phyloP scores from a whole-genome alignment of 2,113 vertebrate species.

The Brienomyrus longianalis region DNA sequence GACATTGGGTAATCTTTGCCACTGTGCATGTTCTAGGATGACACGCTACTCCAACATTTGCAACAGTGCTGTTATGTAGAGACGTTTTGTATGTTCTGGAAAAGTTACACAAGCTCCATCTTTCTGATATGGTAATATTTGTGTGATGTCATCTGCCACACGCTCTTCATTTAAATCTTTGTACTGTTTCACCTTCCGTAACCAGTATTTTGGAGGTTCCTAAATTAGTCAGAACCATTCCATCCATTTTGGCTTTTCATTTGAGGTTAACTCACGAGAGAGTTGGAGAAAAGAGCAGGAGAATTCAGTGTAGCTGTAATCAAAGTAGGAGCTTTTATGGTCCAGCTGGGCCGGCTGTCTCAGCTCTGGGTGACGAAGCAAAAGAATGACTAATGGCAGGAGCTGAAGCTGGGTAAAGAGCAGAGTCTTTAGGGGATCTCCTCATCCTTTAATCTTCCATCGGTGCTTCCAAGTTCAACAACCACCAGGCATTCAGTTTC shows the following conservation, averaged over 20 bases:
- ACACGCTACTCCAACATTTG: background rate
- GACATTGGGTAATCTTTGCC: background rate
- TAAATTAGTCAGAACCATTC: background rate
- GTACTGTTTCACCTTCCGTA: background rate
- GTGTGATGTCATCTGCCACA: background rate
- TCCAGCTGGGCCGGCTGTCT: background rate
- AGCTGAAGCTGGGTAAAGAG: background rate
- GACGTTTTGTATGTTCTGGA: no score
- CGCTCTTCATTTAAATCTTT: background rate
- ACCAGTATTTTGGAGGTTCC: background rate
- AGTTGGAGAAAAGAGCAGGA: background rate
- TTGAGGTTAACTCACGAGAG: background rate
- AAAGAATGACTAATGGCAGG: background rate
- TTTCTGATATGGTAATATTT: background rate
- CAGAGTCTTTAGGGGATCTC: background rate
- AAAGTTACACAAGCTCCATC: background rate
- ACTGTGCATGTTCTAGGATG: background rate
- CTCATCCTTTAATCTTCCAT: background rate
- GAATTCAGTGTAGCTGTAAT: background rate
- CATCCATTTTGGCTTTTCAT: background rate
- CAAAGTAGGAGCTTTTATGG: background rate
- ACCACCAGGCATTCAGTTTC: background rate
- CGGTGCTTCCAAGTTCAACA: background rate
- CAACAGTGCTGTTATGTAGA: background rate
- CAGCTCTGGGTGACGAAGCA: background rate